These are phyloP conservation scores for Esperia sulphurella DNA, from an alignment of 2,888 invertebrate genomes.

Conservation along the genomic window DNA sequence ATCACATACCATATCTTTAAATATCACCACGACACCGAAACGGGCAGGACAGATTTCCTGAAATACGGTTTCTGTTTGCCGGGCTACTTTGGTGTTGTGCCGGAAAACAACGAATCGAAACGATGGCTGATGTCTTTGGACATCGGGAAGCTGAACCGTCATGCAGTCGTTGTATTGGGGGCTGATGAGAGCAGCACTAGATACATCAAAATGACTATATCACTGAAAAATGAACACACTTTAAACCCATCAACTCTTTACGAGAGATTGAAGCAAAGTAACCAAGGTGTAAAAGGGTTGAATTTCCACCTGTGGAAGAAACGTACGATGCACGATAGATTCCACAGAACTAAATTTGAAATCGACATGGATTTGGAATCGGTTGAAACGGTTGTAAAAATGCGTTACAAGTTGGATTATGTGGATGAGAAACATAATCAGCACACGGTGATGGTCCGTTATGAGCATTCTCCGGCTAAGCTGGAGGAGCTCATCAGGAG, in stretches of 20 bases:
- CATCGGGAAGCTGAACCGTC: constrained; percentile 44
- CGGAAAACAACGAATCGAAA: constrained; percentile 52
- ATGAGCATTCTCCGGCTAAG: constrained; percentile 28
- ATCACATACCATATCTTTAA: constrained; percentile 52
- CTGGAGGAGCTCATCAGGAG: constrained; percentile 40
- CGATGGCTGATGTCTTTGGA: constrained; percentile 47
- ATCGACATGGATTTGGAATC: constrained; percentile 48
- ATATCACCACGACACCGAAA: constrained; percentile 41
- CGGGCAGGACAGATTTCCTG: constrained; percentile 46
- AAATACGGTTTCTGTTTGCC: constrained; percentile 56
- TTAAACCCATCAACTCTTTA: constrained; percentile 21
- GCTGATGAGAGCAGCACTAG: constrained; percentile 35
- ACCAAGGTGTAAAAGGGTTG: constrained; percentile 52
- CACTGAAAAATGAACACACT: constrained; percentile 23
- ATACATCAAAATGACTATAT: constrained; percentile 40
- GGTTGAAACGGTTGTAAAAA: constrained; percentile 39
- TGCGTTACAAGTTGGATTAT: constrained; percentile 49
- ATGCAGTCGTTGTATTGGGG: constrained; percentile 38
- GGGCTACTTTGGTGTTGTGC: constrained; percentile 50
- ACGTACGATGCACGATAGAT: constrained; percentile 3
- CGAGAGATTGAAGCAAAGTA: constrained; percentile 47
- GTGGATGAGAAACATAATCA: constrained; percentile 22
- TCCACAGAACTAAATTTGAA: background rate
- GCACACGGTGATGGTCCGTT: constrained; percentile 26
- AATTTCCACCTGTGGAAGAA: constrained; percentile 55